Evolutionary conservation across 2,113 vertebrate genomes (phyloP).

Genomic region (Myocastor coypus): DNA sequence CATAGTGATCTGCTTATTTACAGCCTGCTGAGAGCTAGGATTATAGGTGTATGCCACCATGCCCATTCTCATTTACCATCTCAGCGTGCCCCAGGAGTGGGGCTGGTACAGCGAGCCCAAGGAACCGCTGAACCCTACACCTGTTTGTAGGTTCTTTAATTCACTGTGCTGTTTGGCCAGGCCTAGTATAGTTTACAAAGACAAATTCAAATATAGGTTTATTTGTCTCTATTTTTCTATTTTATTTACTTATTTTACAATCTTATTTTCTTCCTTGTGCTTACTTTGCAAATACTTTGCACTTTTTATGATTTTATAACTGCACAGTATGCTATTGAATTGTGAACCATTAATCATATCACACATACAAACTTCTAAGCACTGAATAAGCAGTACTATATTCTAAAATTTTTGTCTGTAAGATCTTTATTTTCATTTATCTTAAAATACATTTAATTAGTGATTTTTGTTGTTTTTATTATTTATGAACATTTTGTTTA

Average conservation of each 20-base stretch:
- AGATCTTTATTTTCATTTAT: constrained; percentile 5
- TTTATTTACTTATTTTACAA: background rate
- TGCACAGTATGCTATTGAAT: background rate
- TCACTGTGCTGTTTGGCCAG: too few relatives aligned
- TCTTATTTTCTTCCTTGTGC: background rate
- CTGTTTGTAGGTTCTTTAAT: too few relatives aligned
- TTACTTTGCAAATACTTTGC: background rate
- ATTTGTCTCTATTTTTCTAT: background rate
- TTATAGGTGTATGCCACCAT: too few relatives aligned
- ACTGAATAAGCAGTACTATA: background rate
- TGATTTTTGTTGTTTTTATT: background rate
- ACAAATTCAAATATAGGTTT: background rate
- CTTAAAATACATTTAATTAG: background rate
- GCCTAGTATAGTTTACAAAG: background rate
- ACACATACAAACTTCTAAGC: background rate
- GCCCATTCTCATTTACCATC: too few relatives aligned
- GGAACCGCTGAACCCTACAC: too few relatives aligned
- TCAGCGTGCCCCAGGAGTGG: too few relatives aligned
- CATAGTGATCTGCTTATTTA: background rate
- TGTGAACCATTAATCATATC: background rate
- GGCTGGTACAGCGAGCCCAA: too few relatives aligned
- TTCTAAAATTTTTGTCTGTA: background rate
- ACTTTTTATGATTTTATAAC: background rate
- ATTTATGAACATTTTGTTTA: background rate
- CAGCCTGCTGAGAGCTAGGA: too few relatives aligned